Percentiles rank a stretch among this genome's conserved stretches.
Conservation (phyloP, 2,113 vertebrate species). For the Rhegmatorhina hoffmannsi region DNA sequence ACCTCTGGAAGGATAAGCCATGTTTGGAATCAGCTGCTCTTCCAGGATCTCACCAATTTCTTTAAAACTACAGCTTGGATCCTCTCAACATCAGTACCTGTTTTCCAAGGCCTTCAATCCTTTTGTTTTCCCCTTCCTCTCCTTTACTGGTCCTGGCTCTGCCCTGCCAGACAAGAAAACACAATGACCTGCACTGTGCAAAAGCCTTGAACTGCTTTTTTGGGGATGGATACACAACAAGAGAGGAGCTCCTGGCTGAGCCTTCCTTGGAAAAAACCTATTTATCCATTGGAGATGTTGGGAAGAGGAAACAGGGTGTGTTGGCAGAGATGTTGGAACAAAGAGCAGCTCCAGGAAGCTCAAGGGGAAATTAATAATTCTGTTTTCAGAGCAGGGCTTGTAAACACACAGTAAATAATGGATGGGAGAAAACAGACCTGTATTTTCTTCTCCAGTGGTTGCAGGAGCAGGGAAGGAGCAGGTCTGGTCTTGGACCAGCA, state of each 20-base stretch:
- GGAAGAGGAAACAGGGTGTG: background rate
- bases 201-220: background rate
- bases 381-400: background rate
- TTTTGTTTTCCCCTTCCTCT: fast-evolving
- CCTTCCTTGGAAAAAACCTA: background rate
- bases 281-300: background rate
- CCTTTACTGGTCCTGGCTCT: background rate
- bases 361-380: background rate
- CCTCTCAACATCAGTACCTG: background rate
- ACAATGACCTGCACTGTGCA: background rate
- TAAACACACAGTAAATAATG: background rate
- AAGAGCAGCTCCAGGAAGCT: background rate
- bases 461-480: background rate
- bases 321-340: background rate
- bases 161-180: background rate
- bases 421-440: background rate
- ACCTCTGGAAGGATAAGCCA: background rate
- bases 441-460: background rate
- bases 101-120: background rate
- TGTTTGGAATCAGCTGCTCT: background rate
- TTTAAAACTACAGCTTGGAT: background rate
- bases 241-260: background rate
- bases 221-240: background rate
- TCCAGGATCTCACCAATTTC: background rate
- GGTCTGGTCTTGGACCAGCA: background rate